Percentiles rank a stretch among this genome's conserved stretches.
Conservation (phyloP, 37 sponge, comb jelly and placozoan genomes). For the Spongilla lacustris region DNA sequence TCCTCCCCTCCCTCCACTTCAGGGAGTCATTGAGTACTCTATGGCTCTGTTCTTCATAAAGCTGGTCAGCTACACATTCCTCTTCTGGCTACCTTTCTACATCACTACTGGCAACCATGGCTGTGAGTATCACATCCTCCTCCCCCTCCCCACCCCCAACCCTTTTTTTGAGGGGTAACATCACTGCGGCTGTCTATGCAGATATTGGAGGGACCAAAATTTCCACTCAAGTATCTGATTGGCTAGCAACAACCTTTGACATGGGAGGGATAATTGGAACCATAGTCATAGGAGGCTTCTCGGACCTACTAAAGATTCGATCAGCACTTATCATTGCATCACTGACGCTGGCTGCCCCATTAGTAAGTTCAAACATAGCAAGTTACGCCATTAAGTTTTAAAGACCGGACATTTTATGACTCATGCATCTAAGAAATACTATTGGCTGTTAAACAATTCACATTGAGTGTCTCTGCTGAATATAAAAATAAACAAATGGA, state of each 20-base stretch:
- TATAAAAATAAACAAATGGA: too few relatives aligned
- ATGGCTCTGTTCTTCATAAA: slow-evolving; percentile 84
- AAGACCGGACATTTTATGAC: too few relatives aligned
- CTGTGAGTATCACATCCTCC: background rate
- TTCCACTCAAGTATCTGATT: slow-evolving; percentile 47
- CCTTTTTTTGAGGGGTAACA: background rate
- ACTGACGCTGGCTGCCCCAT: slow-evolving; percentile 62
- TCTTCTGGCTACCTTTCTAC: slow-evolving; percentile 89
- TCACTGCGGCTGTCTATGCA: background rate
- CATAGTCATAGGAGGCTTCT: slow-evolving; percentile 40
- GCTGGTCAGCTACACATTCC: slow-evolving; percentile 84
- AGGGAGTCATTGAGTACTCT: slow-evolving; percentile 78
- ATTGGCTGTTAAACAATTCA: too few relatives aligned
- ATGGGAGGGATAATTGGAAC: slow-evolving; percentile 85
- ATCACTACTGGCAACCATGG: slow-evolving; percentile 31
- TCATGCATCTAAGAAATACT: too few relatives aligned
- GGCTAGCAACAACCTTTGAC: slow-evolving; percentile 77
- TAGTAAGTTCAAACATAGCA: slow-evolving; percentile 31
- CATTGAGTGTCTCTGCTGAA: too few relatives aligned
- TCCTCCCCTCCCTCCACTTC: background rate
- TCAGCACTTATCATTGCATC: slow-evolving; percentile 51
- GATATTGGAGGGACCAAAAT: slow-evolving; percentile 20
- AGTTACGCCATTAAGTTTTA: too few relatives aligned
- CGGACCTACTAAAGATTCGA: slow-evolving; percentile 69
- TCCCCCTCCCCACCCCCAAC: too few relatives aligned